phyloP scores from a whole-genome alignment of 92 coral and sea anemone species.

The Porites lobata region DNA sequence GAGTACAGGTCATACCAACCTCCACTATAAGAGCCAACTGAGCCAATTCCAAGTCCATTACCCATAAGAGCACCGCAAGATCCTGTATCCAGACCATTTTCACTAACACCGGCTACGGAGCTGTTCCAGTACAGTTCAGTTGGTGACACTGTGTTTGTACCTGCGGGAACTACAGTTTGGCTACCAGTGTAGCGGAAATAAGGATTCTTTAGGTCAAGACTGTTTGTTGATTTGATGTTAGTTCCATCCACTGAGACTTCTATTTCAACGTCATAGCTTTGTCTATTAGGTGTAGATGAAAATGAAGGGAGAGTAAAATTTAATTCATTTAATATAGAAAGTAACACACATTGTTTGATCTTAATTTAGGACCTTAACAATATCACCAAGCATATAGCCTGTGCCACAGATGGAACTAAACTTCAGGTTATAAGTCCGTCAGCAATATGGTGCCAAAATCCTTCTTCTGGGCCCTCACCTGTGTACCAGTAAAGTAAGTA shows the following conservation, averaged over 20 bases:
- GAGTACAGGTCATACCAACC: constrained; percentile 1
- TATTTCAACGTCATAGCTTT: constrained; percentile 96
- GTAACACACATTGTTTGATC: too few relatives aligned
- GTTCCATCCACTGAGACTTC: constrained; percentile 91
- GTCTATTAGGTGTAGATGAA: constrained; percentile 57
- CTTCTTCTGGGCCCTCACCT: too few relatives aligned
- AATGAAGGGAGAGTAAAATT: too few relatives aligned
- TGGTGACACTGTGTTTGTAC: constrained; percentile 88
- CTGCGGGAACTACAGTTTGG: constrained; percentile 86
- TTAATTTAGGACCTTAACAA: too few relatives aligned
- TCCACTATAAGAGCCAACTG: constrained; percentile 51
- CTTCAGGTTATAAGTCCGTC: too few relatives aligned
- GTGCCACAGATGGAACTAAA: too few relatives aligned
- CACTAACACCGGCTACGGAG: constrained; percentile 48
- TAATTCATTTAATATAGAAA: too few relatives aligned
- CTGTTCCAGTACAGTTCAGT: constrained; percentile 95
- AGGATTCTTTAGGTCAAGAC: constrained; percentile 94
- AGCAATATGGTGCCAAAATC: too few relatives aligned
- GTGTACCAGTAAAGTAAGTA: too few relatives aligned
- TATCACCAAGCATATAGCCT: too few relatives aligned
- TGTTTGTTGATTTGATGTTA: constrained; percentile 79
- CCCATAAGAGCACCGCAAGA: constrained; percentile 56
- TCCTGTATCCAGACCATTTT: constrained; percentile 64
- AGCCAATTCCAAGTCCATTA: constrained; percentile 56
- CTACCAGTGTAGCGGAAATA: constrained; percentile 96